These are phyloP conservation scores for Stegostoma tigrinum DNA, from an alignment of 2,113 vertebrate species.

Conservation along the genomic window DNA sequence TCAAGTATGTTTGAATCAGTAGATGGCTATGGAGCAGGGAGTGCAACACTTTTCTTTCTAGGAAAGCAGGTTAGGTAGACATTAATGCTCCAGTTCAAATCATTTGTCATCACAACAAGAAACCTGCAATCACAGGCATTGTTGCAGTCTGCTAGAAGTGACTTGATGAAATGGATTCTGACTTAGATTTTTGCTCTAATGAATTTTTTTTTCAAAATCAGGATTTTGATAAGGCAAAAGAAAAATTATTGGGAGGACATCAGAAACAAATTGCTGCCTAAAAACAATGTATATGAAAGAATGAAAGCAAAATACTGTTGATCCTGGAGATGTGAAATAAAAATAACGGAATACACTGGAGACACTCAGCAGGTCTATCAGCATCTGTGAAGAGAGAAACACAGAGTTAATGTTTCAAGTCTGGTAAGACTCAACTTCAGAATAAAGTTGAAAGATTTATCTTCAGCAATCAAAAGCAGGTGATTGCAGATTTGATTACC, in stretches of 20 bases:
- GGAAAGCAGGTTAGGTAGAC: not conserved
- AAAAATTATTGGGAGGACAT: not conserved
- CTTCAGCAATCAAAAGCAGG: not conserved
- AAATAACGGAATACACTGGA: too few relatives aligned
- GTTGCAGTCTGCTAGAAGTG: not conserved
- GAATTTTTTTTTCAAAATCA: not conserved
- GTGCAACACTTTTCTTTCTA: not conserved
- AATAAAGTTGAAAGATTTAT: not conserved
- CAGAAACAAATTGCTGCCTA: not conserved
- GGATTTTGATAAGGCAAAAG: not conserved
- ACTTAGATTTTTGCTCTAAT: not conserved
- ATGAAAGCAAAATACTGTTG: too few relatives aligned
- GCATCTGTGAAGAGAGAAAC: too few relatives aligned
- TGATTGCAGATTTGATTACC: not conserved
- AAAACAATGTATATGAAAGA: not conserved
- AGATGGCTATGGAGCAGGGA: not conserved
- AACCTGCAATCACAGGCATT: not conserved
- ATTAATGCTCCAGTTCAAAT: not conserved
- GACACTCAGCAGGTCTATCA: too few relatives aligned
- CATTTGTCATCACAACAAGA: not conserved
- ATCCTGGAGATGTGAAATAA: too few relatives aligned
- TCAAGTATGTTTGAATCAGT: too few relatives aligned
- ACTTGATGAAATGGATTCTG: not conserved
- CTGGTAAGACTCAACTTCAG: too few relatives aligned
- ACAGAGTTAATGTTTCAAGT: too few relatives aligned